Percentiles rank a stretch among this genome's conserved stretches.
These are phyloP conservation scores for Subacronicta megacephala DNA, from an alignment of 2,888 invertebrate genomes.

Conservation along the genomic window DNA sequence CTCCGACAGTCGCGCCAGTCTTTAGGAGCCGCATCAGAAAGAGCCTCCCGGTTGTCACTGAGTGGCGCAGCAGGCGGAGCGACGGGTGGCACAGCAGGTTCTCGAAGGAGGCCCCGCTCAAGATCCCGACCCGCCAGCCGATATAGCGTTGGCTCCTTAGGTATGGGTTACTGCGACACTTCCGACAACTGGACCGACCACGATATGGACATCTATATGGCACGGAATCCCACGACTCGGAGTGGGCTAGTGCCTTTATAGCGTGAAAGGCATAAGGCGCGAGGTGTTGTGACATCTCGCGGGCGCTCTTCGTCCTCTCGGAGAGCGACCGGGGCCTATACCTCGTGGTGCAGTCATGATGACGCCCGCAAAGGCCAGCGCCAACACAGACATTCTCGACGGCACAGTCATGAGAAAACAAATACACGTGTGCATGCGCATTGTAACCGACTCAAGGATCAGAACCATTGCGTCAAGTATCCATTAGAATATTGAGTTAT, in stretches of 20 bases:
- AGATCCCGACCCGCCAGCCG: conserved; percentile 95
- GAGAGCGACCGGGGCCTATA: conserved; percentile 61
- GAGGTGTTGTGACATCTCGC: conserved; percentile 63
- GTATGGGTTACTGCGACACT: conserved; percentile 96
- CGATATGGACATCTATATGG: conserved; percentile 98
- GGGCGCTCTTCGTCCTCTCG: conserved; percentile 67
- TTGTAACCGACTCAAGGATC: conserved; percentile 47
- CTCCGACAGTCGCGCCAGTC: conserved; percentile 96
- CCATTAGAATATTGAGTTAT: conserved; percentile 49
- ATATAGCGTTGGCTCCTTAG: conserved; percentile 94
- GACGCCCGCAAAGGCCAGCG: conserved; percentile 58
- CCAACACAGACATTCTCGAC: conserved; percentile 60
- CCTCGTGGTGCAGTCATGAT: conserved; percentile 72
- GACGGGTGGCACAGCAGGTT: conserved; percentile 90
- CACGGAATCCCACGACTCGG: conserved; percentile 96
- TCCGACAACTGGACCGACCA: conserved; percentile 98
- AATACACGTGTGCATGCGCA: conserved; percentile 49
- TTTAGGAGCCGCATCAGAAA: conserved; percentile 94
- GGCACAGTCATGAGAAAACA: conserved; percentile 45
- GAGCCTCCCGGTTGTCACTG: conserved; percentile 93
- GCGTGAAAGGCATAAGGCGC: conserved; percentile 74
- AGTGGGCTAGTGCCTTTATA: conserved; percentile 96
- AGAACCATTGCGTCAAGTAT: conserved; percentile 46
- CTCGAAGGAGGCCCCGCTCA: conserved; percentile 93
- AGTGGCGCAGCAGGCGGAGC: conserved; percentile 91